phyloP scores from a whole-genome alignment of 1,140 invertebrate species.

The Psix sp. region DNA sequence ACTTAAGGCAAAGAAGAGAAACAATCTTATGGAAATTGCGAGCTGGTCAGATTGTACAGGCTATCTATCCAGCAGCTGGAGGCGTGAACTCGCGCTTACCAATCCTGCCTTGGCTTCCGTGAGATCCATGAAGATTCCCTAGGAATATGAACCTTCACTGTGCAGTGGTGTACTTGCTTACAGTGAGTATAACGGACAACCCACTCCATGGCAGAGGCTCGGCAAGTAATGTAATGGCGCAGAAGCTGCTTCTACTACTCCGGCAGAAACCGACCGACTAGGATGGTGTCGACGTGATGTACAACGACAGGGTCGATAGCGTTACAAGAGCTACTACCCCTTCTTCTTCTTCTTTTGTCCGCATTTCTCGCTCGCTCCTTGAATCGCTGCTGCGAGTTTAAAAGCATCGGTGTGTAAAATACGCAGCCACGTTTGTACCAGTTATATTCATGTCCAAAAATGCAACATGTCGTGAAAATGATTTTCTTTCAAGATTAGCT shows the following conservation, averaged over 20 bases:
- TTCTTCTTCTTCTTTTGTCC: slow-evolving; percentile 62
- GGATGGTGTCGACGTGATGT: slow-evolving; percentile 77
- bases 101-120: slow-evolving; percentile 52
- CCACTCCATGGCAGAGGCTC: slow-evolving; percentile 42
- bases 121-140: slow-evolving; percentile 50
- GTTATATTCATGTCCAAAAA: slow-evolving; percentile 49
- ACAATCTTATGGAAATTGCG: slow-evolving; percentile 36
- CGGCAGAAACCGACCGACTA: slow-evolving; percentile 66
- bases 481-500: slow-evolving; percentile 36
- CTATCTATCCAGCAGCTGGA: slow-evolving; percentile 40
- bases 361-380: slow-evolving; percentile 24
- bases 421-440: slow-evolving; percentile 46
- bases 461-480: slow-evolving; percentile 25
- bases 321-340: slow-evolving; percentile 77
- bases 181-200: slow-evolving; percentile 39
- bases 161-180: slow-evolving; percentile 26
- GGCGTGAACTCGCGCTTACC: slow-evolving; percentile 54
- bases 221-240: slow-evolving; percentile 70
- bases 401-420: slow-evolving; percentile 55
- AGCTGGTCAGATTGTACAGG: slow-evolving; percentile 23
- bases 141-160: slow-evolving; percentile 41
- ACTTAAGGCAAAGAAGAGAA: not conserved
- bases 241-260: slow-evolving; percentile 72
- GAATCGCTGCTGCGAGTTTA: slow-evolving; percentile 30
- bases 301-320: slow-evolving; percentile 77